Evolutionary conservation across 2,888 invertebrate genomes (phyloP), one percentile per base, ranked within the genome.

Genomic region (Ochropacha duplaris): DNA sequence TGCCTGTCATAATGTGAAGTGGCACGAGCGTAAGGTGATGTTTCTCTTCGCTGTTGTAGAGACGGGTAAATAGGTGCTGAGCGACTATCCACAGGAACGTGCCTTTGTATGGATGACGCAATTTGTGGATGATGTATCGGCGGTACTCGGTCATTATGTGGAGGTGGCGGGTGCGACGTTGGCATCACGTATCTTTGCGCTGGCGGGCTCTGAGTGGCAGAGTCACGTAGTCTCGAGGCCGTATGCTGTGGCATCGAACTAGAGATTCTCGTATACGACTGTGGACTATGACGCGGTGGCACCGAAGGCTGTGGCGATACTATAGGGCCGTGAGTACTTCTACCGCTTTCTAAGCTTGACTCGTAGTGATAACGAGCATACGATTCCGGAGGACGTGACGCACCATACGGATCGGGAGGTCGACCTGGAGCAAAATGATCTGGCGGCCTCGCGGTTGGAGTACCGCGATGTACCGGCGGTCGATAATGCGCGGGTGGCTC

Each of bases 51-150:
- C 55, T 87, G 86, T 34, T 82, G 82, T 55, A 86, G 63, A 12
- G 85, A 68, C 57, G 85, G 67, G 62, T 90, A 92, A 16, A 81
- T 72, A 59, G 85, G 87, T 22, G 83, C 60, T 11, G 86, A 68
- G 16, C 89, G 83, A 58, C 77, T 79, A 56, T 89, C 91, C 14
- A 76, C 63, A 12, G 81, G 54, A 28, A 77, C 59, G 16, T 83
- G 74, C 54, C 87, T 82, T 63, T 86, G 89, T n/a, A 78, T 61
- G n/a, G 83, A 63, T 44, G 81, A 76, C 11, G 75, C 71, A 39
- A 79, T 62, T 62, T 84, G 87, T 49, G 91, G 92, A 67, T 92
- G 92, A 66, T 92, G 90, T 72, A 92, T 92, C 22, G 92, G 92
- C 57, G 92, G 92, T 57, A 92, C 92, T 6, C 92, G 86, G 69